Evolutionary conservation across 2,888 invertebrate species (phyloP), one percentile per base, ranked within the genome.

Genomic region (Spisula solida): DNA sequence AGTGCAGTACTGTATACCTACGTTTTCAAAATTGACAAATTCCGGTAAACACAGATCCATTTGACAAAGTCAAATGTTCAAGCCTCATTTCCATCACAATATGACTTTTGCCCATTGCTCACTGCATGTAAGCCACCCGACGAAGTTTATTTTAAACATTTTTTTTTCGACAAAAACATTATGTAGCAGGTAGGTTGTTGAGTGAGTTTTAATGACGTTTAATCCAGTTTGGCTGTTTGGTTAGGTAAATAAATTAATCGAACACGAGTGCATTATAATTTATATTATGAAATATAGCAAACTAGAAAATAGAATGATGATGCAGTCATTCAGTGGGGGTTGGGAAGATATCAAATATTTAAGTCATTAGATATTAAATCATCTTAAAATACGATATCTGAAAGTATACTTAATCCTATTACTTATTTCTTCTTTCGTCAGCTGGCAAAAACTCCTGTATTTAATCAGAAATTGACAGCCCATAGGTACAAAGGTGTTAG

Each of bases 361-460:
- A 66, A 66, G 60, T 25, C 25, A 66, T 66, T 66, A 66, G 60
- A 66, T 25, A 25, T 66, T 25, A 66, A 66, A 66, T 25, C 60
- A 25, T 66, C 60, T 66, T 66, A 66, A 25, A 25, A 66, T 2
- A n/a, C 8, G 60, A 66, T 66, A 25, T 66, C 25, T 12, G 60
- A 1, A 51, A 16, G 1, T 16, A 51, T 1, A 5, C 51, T 1
- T 66, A 66, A 66, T 66, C 60, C 60, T 66, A 66, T 2, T n/a
- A 66, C n/a, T 66, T 66, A 66, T n/a, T 66, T 25, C 10, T 66
- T 25, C 60, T 51, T 66, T 25, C 60, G 60, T 66, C 25, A 66
- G 60, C 60, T 25, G 60, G 60, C 10, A 66, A 66, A 60, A 66
- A 66, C 10, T 56, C 0, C 5, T 2, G 60, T 25, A 66, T n/a